Evolutionary conservation across 2,113 vertebrate genomes (phyloP).

Genomic region (Amblyornis subalaris): DNA sequence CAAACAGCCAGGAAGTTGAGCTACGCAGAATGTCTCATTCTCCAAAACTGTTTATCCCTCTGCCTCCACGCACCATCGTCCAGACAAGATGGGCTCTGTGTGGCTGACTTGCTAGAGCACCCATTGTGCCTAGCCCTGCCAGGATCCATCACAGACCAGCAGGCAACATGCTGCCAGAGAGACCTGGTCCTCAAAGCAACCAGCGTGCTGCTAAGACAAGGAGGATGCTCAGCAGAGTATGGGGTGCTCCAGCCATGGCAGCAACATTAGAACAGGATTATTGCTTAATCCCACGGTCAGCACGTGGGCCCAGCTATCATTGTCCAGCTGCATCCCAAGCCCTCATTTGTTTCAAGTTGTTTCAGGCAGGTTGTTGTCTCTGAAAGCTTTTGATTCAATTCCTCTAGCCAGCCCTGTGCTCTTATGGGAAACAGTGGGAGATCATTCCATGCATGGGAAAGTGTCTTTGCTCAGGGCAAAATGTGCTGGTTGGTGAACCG

Average conservation of each 20-base stretch:
- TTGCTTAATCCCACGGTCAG: neutral
- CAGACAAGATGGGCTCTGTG: neutral
- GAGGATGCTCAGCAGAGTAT: neutral
- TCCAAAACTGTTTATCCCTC: neutral
- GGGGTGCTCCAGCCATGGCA: neutral
- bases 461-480: conserved; percentile 78
- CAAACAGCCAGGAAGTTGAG: neutral
- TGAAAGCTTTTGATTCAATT: conserved; percentile 65
- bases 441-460: conserved; percentile 69
- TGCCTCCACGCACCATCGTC: neutral
- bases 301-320: neutral
- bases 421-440: conserved; percentile 79
- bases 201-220: neutral
- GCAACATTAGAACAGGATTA: neutral
- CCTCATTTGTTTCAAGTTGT: conserved; percentile 52
- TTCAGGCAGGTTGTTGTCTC: conserved; percentile 50
- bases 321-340: neutral
- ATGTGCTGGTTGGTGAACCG: conserved; percentile 67
- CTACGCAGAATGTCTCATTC: neutral
- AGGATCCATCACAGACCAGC: rapidly evolving
- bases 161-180: neutral
- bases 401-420: conserved; percentile 58
- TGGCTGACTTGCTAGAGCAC: neutral
- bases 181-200: neutral
- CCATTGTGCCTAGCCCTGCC: neutral